Conservation (phyloP, 2,113 vertebrate species). For the Suricata suricatta region DNA sequence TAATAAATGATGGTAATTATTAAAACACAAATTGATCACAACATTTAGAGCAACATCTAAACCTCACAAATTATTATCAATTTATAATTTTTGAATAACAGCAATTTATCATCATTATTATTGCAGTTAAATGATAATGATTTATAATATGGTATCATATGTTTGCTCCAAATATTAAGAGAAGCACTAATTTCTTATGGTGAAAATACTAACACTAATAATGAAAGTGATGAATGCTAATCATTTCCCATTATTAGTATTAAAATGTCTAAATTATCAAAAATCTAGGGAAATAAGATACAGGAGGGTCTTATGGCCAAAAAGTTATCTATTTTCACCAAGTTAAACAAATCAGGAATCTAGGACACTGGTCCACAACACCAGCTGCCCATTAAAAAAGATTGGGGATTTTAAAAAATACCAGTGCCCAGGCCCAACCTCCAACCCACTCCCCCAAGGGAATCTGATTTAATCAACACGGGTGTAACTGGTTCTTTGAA, state of each 20-base stretch:
- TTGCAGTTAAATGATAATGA: conserved; percentile 55
- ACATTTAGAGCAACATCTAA: conserved; percentile 58
- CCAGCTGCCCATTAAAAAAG: neutral
- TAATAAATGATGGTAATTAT: conserved; percentile 66
- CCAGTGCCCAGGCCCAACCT: neutral
- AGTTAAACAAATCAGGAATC: conserved; percentile 24
- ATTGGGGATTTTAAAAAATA: neutral
- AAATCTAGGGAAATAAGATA: conserved; percentile 40
- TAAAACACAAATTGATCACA: conserved; percentile 63
- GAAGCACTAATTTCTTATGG: conserved; percentile 52
- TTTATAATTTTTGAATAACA: conserved; percentile 65
- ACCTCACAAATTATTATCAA: conserved; percentile 64
- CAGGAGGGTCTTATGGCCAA: neutral
- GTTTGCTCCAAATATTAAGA: conserved; percentile 56
- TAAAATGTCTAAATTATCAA: conserved; percentile 63
- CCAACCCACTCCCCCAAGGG: neutral
- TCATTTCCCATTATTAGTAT: conserved; percentile 42
- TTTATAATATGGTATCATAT: conserved; percentile 40
- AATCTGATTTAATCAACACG: conserved; percentile 27
- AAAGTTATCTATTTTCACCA: neutral
- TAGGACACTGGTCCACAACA: neutral
- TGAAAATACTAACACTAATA: conserved; percentile 58
- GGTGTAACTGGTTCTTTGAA: neutral
- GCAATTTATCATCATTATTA: conserved; percentile 60
- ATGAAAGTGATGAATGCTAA: conserved; percentile 49